Base-by-base conservation (phyloP, 2,797 vertebrate species). In the Momotus momota region DNA sequence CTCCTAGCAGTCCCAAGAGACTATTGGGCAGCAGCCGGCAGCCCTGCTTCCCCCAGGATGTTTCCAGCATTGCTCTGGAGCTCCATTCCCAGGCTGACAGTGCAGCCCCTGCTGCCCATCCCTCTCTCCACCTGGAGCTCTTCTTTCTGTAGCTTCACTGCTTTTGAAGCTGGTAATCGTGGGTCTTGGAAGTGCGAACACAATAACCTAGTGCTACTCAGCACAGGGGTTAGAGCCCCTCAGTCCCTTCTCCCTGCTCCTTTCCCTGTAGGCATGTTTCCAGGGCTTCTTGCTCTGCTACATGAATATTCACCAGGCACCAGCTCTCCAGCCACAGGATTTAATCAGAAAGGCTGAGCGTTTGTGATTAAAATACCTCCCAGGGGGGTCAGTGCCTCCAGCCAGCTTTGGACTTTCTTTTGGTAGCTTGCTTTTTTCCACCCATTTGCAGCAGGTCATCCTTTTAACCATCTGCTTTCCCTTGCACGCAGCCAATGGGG, bases 231-330 rank as follows among this genome's bases (percentile, higher is more conserved):
- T 78, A 51, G 73, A 71, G 33, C 35, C 49, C 29, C 48, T 70
- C 7, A 0, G 10, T 66, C 71, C 45, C 27, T 57, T 83, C 65
- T 70, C 61, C 60, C 70, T 71, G 15, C 51, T 86, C 18, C 57
- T 25, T 74, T 88, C 90, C 60, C 60, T 94, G 73, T 80, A 57
- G 90, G 70, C 72, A 10, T 73, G 67, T 92, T 94, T 92, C 81
- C 81, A 85, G 74, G 85, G 70, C 80, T 87, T 31, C 79, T 93
- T 1, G 2, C 27, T 57, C 80, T 77, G 49, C 25, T 57, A 48
- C 57, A 93, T 96, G 93, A 95, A 96, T 97, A 96, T 97, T 97
- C 88, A 96, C 93, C 81, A 93, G 94, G 66, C 85, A 88, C 83
- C 78, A 90, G 89, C 90, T 88, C 95, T 87, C 58, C 60, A 71